Percentiles rank a stretch among this genome's conserved stretches.
Evolutionary conservation across 2,888 invertebrate genomes (phyloP).

Genomic region (Drosophila villosipedis): DNA sequence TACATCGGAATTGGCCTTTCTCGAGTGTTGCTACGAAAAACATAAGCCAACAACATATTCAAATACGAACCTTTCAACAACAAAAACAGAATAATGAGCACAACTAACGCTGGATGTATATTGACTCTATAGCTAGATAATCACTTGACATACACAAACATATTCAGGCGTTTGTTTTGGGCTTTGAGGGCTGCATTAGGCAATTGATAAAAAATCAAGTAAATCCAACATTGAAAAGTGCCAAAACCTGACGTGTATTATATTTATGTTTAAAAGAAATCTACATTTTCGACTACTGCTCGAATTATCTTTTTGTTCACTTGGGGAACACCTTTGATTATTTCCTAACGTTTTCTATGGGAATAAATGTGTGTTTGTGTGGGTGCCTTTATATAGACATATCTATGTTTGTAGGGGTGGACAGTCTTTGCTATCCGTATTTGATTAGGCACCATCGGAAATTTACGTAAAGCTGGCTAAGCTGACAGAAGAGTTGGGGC

Average conservation of each 20-base stretch:
- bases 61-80: conserved; percentile 9
- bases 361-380: neutral
- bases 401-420: neutral
- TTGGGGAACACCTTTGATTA: conserved; percentile 10
- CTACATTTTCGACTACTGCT: neutral
- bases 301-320: neutral
- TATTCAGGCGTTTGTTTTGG: neutral
- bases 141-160: neutral
- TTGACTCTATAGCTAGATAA: neutral
- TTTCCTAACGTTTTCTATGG: conserved; percentile 6
- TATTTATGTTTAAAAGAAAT: neutral
- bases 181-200: neutral
- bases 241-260: neutral
- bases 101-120: neutral
- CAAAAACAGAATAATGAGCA: neutral
- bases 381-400: neutral
- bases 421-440: conserved; percentile 49
- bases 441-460: conserved; percentile 66
- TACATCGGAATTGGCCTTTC: conserved; percentile 12
- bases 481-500: conserved; percentile 30
- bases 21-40: neutral
- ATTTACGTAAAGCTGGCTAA: conserved; percentile 72
- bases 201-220: neutral
- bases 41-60: conserved; percentile 5
- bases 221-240: neutral